Evolutionary conservation across 2,113 vertebrate genomes (phyloP), one percentile per base, ranked within the genome.

Genomic region (Aldabrachelys gigantea): DNA sequence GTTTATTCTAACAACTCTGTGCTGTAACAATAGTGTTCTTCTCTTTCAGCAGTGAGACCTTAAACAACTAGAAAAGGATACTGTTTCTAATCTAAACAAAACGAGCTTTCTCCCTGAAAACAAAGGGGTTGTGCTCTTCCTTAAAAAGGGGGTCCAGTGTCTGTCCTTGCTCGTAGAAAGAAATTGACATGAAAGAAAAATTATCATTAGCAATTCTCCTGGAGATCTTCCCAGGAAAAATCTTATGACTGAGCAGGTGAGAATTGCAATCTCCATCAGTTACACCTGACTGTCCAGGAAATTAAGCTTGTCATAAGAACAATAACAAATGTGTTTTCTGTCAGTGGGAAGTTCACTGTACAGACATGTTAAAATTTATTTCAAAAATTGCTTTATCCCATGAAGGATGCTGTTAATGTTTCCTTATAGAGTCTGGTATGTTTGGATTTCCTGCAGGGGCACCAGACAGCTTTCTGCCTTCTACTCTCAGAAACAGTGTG

Each of bases 251-350:
- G 62, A 38, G 72, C 0, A 2, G 88, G 90, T 31, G 72, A 84
- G 72, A 88, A 88, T 94, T 52, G 84, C 62, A 56, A 82, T 92
- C 53, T 89, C 79, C 49, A 84, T 82, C 85, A 91, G 87, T 90
- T 89, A 88, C 75, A 94, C 75, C 56, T 85, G 85, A 54, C n/a
- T 47, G 75, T 93, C 84, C 78, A 44, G 83, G 86, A 56, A 95
- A 93, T 88, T 92, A 84, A 72, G 21, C 52, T 90, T 92, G 82
- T 85, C 90, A 56, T 2, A 62, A 27, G 80, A 92, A 94, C 41
- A 21, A 81, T 56, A 96, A 96, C 79, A 94, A 94, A 92, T 85
- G 79, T 35, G 49, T 90, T 93, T 97, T 80, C 81, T 95, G 78
- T 84, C 85, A 87, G 24, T 82, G 62, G 10, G 56, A 88, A 54